A percentile compares a stretch with the other conserved stretches of the same genome.
These are phyloP conservation scores for Steatornis caripensis DNA, from an alignment of 2,113 vertebrate species.

Conservation along the genomic window DNA sequence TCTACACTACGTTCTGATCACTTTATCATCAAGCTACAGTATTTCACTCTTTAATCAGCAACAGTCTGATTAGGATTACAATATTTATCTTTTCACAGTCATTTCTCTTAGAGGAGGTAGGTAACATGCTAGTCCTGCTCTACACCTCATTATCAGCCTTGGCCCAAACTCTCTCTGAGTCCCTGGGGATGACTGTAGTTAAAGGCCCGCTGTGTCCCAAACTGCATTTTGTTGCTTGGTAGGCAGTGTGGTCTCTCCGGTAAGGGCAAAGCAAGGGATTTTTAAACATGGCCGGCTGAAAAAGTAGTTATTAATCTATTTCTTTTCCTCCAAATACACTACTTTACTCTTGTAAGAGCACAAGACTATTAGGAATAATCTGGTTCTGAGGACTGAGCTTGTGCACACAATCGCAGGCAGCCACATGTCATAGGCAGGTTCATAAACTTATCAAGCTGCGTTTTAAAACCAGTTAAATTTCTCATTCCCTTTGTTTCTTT, in stretches of 20 bases:
- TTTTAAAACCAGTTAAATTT: background rate
- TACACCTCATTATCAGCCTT: background rate
- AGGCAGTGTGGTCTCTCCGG: background rate
- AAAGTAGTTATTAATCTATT: background rate
- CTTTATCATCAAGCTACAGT: background rate
- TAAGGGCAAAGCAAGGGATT: background rate
- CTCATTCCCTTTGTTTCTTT: background rate
- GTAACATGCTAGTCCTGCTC: background rate
- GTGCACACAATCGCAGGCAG: background rate
- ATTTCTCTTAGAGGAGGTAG: background rate
- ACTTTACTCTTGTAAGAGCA: background rate
- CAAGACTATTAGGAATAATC: background rate
- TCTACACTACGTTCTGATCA: background rate
- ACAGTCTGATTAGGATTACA: background rate
- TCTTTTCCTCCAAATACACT: background rate
- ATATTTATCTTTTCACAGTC: background rate
- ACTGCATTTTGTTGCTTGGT: background rate
- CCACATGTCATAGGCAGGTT: background rate
- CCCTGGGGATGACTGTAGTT: background rate
- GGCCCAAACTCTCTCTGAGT: background rate
- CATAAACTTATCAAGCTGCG: background rate
- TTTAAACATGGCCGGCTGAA: background rate
- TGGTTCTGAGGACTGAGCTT: background rate
- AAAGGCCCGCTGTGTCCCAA: background rate
- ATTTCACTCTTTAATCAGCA: background rate